A percentile compares a stretch with the other conserved stretches of the same genome.
These are phyloP conservation scores for Bellardia bayeri DNA, from an alignment of 2,888 invertebrate species.

Conservation along the genomic window DNA sequence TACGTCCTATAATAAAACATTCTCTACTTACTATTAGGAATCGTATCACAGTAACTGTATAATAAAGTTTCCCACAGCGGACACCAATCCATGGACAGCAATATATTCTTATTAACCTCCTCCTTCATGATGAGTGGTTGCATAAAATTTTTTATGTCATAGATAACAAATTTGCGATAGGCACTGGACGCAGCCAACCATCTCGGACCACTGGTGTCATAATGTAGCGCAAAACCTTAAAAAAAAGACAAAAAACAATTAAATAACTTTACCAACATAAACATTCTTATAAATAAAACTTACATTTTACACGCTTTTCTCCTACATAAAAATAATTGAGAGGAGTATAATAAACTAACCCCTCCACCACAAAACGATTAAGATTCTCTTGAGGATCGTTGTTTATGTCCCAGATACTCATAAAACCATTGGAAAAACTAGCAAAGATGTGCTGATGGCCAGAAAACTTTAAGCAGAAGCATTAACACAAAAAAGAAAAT, in stretches of 20 bases:
- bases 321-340: constrained; percentile 86
- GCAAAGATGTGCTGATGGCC: constrained; percentile 86
- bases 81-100: constrained; percentile 79
- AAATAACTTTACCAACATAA: neutral
- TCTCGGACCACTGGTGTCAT: constrained; percentile 80
- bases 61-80: constrained; percentile 79
- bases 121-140: constrained; percentile 76
- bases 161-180: constrained; percentile 77
- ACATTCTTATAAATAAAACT: constrained; percentile 37
- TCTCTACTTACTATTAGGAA: constrained; percentile 76
- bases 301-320: constrained; percentile 85
- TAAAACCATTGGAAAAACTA: constrained; percentile 87
- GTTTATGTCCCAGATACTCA: constrained; percentile 87
- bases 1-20: neutral
- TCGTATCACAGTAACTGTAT: constrained; percentile 76
- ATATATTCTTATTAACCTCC: constrained; percentile 75
- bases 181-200: constrained; percentile 79
- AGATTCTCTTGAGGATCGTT: constrained; percentile 79
- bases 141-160: constrained; percentile 78
- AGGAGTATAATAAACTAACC: constrained; percentile 84
- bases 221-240: constrained; percentile 81
- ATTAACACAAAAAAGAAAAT: constrained; percentile 4
- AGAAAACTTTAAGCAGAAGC: constrained; percentile 61
- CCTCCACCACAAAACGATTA: constrained; percentile 78
- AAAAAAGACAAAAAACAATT: neutral